These are phyloP conservation scores for Pimpla rufipes DNA, from an alignment of 2,888 invertebrate genomes.

Conservation along the genomic window DNA sequence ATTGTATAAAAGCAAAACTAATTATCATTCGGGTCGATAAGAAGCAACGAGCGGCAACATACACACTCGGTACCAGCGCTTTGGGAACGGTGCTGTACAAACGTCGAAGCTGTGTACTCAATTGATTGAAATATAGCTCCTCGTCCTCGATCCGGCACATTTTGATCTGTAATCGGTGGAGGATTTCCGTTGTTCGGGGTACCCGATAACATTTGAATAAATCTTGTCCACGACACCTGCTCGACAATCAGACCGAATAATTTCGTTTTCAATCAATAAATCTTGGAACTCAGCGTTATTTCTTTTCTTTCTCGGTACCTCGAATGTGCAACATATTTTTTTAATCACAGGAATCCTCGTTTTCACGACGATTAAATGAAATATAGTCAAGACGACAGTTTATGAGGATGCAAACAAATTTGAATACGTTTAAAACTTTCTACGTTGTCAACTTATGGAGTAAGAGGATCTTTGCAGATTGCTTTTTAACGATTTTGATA, in stretches of 20 bases:
- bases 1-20: constrained; percentile 32
- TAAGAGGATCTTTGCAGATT: too few species aligned
- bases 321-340: constrained; percentile 42
- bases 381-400: not conserved
- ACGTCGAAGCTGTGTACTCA: constrained; percentile 27
- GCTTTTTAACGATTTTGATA: too few species aligned
- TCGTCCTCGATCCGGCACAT: constrained; percentile 36
- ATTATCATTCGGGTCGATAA: constrained; percentile 23
- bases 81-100: constrained; percentile 1
- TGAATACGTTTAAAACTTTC: too few species aligned
- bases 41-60: not conserved
- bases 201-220: constrained; percentile 60
- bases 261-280: constrained; percentile 49
- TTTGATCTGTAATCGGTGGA: not conserved
- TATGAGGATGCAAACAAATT: too few species aligned
- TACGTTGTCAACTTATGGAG: too few species aligned
- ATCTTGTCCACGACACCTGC: constrained; percentile 61
- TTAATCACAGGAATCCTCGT: constrained; percentile 2
- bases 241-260: constrained; percentile 55
- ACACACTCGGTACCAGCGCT: constrained; percentile 23
- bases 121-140: constrained; percentile 45
- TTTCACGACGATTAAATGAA: not conserved
- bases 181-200: constrained; percentile 46
- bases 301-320: not conserved
- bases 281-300: constrained; percentile 28